Conservation (phyloP, 64 coral and sea anemone genomes). For the Anthopleura sola region DNA sequence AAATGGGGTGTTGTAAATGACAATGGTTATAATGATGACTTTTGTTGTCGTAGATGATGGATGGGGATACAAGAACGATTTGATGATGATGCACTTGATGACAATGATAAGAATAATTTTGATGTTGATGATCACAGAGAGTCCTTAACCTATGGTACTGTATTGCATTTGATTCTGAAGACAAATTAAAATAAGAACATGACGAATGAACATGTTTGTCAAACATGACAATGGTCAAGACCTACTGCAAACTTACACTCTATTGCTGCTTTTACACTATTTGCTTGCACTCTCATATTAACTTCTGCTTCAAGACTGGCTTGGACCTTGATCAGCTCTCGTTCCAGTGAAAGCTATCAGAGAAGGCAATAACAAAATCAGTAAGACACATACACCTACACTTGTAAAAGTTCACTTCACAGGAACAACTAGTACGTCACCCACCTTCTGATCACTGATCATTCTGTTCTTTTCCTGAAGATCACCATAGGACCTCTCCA, state of each 20-base stretch:
- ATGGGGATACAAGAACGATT: no score
- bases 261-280: slow-evolving; percentile 76
- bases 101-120: no score
- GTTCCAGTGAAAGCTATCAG: slow-evolving; percentile 78
- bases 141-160: no score
- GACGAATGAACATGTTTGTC: no score
- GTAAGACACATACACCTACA: background rate
- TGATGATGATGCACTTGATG: no score
- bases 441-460: slow-evolving; percentile 85
- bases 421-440: background rate
- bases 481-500: slow-evolving; percentile 90
- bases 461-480: slow-evolving; percentile 95
- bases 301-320: slow-evolving; percentile 87
- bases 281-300: slow-evolving; percentile 70
- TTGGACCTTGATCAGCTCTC: slow-evolving; percentile 85
- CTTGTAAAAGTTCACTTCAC: background rate
- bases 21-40: no score
- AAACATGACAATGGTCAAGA: no score
- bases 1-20: no score
- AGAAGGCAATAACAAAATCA: slow-evolving; percentile 32
- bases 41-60: no score
- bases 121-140: no score
- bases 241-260: slow-evolving; percentile 60
- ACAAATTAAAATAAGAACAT: no score
- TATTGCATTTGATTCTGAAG: no score